These are phyloP conservation scores for Trichosurus vulpecula DNA, from an alignment of 2,797 vertebrate genomes.

Conservation along the genomic window DNA sequence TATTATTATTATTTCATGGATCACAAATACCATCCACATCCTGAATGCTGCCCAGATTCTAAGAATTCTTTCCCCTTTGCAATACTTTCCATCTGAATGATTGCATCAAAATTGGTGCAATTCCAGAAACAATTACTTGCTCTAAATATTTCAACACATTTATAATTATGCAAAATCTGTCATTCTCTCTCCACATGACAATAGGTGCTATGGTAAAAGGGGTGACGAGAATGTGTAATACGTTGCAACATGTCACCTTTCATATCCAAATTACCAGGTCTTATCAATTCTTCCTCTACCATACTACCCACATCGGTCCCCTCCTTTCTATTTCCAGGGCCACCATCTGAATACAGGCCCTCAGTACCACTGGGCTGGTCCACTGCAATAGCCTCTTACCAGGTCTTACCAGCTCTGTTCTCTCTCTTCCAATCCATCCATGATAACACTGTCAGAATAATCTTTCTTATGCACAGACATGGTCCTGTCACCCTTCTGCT, in stretches of 20 bases:
- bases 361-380: not conserved
- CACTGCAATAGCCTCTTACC: not conserved
- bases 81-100: constrained; percentile 47
- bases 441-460: not conserved
- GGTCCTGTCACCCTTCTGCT: constrained; percentile 31
- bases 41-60: constrained; percentile 27
- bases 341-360: not conserved
- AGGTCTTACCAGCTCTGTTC: not conserved
- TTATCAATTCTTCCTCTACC: not conserved
- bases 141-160: constrained; percentile 47
- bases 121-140: constrained; percentile 30
- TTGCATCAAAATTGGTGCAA: constrained; percentile 37
- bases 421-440: not conserved
- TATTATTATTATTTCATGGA: constrained; percentile 50
- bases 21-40: constrained; percentile 62
- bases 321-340: not conserved
- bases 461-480: constrained; percentile 13
- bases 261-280: not conserved
- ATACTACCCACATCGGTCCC: not conserved
- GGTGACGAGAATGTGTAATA: constrained; percentile 30
- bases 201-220: not conserved
- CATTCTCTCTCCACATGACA: constrained; percentile 21
- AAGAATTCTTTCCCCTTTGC: constrained; percentile 39
- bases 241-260: constrained; percentile 35
- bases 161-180: not conserved